Evolutionary conservation across 2,113 vertebrate genomes (phyloP).

Genomic region (Micronycteris hirsuta): DNA sequence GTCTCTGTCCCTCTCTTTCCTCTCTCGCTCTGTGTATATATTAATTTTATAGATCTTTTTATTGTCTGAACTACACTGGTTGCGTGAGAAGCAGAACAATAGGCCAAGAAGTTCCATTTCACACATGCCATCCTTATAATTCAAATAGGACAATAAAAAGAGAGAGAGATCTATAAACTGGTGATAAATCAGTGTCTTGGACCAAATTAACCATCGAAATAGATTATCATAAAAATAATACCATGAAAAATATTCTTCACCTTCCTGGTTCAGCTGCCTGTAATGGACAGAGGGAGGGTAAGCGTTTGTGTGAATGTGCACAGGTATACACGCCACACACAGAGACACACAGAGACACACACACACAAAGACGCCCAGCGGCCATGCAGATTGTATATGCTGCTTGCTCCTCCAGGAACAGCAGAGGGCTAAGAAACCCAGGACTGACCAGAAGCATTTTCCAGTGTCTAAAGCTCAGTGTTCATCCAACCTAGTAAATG

Average conservation of each 20-base stretch:
- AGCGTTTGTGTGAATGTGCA: not conserved
- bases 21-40: slow-evolving; percentile 82
- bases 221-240: slow-evolving; percentile 85
- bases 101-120: slow-evolving; percentile 86
- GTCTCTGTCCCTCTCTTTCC: slow-evolving; percentile 81
- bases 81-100: slow-evolving; percentile 87
- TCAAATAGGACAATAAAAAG: slow-evolving; percentile 81
- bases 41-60: slow-evolving; percentile 90
- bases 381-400: not conserved
- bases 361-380: not conserved
- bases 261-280: slow-evolving; percentile 61
- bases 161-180: slow-evolving; percentile 84
- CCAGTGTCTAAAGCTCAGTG: not conserved
- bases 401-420: not conserved
- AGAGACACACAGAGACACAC: not conserved
- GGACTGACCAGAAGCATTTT: slow-evolving; percentile 36
- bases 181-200: slow-evolving; percentile 84
- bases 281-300: slow-evolving; percentile 33
- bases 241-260: slow-evolving; percentile 83
- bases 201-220: slow-evolving; percentile 84
- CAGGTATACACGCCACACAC: not conserved
- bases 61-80: slow-evolving; percentile 84
- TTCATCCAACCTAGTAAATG: slow-evolving; percentile 57
- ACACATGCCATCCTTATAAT: slow-evolving; percentile 84
- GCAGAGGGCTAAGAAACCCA: not conserved